A percentile compares a stretch with the other conserved stretches of the same genome.
These are phyloP conservation scores for Spisula solida DNA, from an alignment of 2,888 invertebrate genomes.

Conservation along the genomic window DNA sequence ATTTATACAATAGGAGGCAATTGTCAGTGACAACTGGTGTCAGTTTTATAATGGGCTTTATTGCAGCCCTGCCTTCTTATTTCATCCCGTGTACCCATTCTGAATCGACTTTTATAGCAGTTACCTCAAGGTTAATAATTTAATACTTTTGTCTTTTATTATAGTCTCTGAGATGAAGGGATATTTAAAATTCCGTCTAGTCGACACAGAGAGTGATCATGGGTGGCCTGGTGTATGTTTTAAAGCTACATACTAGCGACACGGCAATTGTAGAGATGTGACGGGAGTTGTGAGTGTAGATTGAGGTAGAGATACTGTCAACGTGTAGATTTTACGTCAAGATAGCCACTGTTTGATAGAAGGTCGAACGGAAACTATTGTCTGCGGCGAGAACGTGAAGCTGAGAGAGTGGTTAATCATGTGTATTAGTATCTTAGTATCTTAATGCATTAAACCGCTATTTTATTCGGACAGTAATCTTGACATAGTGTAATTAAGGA, in stretches of 20 bases:
- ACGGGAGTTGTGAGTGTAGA: conserved; percentile 42
- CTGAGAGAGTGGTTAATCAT: background rate
- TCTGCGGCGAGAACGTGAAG: background rate
- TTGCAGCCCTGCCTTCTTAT: conserved; percentile 41
- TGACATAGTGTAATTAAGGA: background rate
- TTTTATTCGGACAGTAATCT: conserved; percentile 9
- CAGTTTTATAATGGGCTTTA: conserved; percentile 31
- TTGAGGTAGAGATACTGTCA: conserved; percentile 43
- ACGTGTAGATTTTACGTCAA: conserved; percentile 55
- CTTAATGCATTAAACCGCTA: conserved; percentile 12
- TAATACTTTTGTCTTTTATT: conserved; percentile 37
- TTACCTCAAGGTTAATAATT: conserved; percentile 33
- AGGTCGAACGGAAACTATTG: conserved; percentile 46
- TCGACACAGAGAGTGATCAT: background rate
- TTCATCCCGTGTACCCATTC: conserved; percentile 20
- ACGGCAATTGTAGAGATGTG: conserved; percentile 41
- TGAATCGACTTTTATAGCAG: conserved; percentile 44
- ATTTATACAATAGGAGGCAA: conserved; percentile 30
- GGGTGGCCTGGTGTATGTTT: conserved; percentile 39
- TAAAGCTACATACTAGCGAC: conserved; percentile 34
- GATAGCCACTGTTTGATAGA: conserved; percentile 43
- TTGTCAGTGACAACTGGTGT: conserved; percentile 40
- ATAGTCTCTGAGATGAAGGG: conserved; percentile 23
- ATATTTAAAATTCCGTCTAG: conserved; percentile 27
- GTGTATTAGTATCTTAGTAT: background rate